Conservation (phyloP, 2,888 invertebrate genomes). For the Sclerodermus sp. region DNA sequence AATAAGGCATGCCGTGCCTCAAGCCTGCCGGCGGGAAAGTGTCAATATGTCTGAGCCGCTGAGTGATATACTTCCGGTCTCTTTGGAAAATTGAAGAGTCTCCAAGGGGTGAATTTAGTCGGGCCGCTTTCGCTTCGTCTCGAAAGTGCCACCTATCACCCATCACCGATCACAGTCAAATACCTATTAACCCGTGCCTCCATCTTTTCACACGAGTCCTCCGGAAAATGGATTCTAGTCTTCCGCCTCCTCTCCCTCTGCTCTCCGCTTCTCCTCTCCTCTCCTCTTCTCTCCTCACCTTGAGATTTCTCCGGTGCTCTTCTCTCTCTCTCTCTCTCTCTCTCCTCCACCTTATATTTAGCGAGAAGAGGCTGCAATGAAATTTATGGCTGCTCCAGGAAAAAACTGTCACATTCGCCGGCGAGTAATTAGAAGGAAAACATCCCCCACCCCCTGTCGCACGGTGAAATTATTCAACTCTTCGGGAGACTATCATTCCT, state of each 20-base stretch:
- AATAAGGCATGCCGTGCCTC: slow-evolving; percentile 50
- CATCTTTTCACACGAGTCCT: background rate
- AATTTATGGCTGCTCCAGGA: background rate
- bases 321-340: background rate
- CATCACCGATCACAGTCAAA: slow-evolving; percentile 28
- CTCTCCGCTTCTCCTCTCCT: background rate
- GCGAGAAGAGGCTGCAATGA: background rate
- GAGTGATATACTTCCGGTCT: slow-evolving; percentile 51
- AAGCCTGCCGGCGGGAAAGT: slow-evolving; percentile 41
- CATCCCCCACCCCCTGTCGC: too few species aligned
- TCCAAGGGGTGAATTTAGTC: slow-evolving; percentile 15
- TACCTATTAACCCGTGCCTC: background rate
- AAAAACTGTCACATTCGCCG: too few species aligned
- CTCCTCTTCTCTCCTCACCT: background rate
- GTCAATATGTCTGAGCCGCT: slow-evolving; percentile 50
- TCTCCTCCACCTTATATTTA: background rate
- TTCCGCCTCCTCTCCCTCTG: background rate
- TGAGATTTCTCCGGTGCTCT: background rate
- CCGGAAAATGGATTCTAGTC: background rate
- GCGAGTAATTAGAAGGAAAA: too few species aligned
- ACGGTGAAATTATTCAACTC: too few species aligned
- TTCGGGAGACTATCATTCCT: too few species aligned
- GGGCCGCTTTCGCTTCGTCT: slow-evolving; percentile 11
- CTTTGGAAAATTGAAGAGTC: slow-evolving; percentile 44
- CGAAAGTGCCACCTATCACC: slow-evolving; percentile 16